phyloP scores from a whole-genome alignment of 2,113 vertebrate species.

The Crotalus horridus region DNA sequence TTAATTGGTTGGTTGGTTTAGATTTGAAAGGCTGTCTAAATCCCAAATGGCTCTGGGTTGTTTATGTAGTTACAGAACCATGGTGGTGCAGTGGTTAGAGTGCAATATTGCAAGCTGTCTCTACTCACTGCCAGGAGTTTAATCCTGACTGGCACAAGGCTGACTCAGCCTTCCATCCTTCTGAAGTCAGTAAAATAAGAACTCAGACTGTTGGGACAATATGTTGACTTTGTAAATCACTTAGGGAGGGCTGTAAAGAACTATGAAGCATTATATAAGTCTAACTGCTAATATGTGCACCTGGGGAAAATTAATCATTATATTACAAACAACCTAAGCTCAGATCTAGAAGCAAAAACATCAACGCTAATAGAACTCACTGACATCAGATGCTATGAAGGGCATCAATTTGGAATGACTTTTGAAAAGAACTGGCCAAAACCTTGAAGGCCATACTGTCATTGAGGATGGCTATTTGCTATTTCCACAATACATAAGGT shows the following conservation, averaged over 20 bases:
- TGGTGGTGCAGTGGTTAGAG: neutral
- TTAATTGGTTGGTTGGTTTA: neutral
- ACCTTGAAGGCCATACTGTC: neutral
- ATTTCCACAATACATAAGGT: neutral
- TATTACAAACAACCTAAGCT: neutral
- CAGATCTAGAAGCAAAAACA: neutral
- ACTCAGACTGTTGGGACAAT: neutral
- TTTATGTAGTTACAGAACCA: neutral
- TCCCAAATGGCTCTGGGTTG: neutral
- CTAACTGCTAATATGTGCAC: neutral
- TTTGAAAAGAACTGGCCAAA: neutral
- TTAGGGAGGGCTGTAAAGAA: neutral
- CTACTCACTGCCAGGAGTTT: neutral
- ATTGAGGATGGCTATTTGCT: neutral
- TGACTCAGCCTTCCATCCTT: neutral
- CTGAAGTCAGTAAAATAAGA: neutral
- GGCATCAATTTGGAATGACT: neutral
- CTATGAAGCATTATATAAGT: neutral
- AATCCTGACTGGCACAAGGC: neutral
- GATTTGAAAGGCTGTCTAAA: neutral
- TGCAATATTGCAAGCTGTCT: neutral
- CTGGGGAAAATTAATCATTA: neutral
- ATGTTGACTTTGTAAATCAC: neutral
- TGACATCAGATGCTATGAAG: neutral
- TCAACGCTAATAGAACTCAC: neutral